These are phyloP conservation scores for Bradynema listronoti DNA, from an alignment of 1,140 invertebrate species.

Conservation along the genomic window DNA sequence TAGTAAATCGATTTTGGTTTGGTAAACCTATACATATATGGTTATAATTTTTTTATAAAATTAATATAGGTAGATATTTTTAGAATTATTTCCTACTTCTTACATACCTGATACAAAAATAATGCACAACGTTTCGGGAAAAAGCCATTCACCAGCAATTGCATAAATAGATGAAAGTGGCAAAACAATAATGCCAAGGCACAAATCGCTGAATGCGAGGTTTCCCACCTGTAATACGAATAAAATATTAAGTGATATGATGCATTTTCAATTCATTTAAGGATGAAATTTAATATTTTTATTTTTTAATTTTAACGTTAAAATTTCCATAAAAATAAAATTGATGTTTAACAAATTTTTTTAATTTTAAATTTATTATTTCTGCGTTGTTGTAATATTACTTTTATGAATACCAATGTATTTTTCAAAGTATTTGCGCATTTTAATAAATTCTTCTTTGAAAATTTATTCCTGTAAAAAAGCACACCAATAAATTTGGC, in stretches of 20 bases:
- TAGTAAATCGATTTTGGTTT: not conserved
- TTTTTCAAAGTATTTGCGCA: conserved; percentile 4
- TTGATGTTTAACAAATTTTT: conserved; percentile 1
- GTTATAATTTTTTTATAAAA: too few relatives aligned
- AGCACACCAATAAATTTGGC: conserved; percentile 53
- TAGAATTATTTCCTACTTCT: too few relatives aligned
- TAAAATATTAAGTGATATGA: conserved; percentile 3
- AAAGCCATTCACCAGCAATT: conserved; percentile 56
- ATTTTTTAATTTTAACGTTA: too few relatives aligned
- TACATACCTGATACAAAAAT: conserved; percentile 58
- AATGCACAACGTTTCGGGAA: conserved; percentile 52
- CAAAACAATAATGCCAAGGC: conserved; percentile 50
- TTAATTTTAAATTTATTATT: not conserved
- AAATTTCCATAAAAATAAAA: conserved; percentile 21
- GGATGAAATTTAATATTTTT: too few relatives aligned
- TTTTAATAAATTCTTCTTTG: too few relatives aligned
- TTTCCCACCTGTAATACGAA: conserved; percentile 45
- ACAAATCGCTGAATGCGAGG: conserved; percentile 57
- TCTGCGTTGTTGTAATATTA: conserved; percentile 2
- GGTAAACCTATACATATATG: not conserved
- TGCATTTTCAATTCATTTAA: not conserved
- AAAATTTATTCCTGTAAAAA: not conserved
- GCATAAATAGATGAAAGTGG: conserved; percentile 57
- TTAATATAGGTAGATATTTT: too few relatives aligned
- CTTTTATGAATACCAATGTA: not conserved